Percentiles rank a stretch among this genome's conserved stretches.
These are phyloP conservation scores for Papilio helenus DNA, from an alignment of 1,140 invertebrate species.

Conservation along the genomic window DNA sequence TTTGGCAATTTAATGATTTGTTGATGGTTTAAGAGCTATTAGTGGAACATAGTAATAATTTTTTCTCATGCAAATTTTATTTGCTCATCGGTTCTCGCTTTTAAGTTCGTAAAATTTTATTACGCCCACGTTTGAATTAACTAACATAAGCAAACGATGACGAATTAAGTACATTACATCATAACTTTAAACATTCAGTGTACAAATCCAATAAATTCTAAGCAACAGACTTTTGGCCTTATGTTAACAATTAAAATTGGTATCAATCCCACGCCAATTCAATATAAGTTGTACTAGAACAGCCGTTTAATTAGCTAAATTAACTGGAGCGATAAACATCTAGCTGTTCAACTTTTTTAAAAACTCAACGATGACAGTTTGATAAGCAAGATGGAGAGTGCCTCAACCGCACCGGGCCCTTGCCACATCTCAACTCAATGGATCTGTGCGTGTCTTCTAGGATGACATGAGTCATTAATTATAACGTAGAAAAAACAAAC, in stretches of 20 bases:
- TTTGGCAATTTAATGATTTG: constrained; percentile 23
- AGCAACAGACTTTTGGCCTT: not conserved
- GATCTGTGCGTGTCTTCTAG: not conserved
- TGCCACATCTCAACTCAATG: not conserved
- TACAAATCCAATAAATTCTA: not conserved
- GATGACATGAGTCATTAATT: not conserved
- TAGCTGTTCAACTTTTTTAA: constrained; percentile 1
- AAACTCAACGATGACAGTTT: constrained; percentile 5
- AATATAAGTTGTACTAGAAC: not conserved
- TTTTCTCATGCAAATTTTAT: constrained; percentile 27
- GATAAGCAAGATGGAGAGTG: constrained; percentile 11
- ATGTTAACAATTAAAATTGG: not conserved
- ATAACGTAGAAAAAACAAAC: not conserved
- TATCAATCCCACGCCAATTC: constrained; percentile 10
- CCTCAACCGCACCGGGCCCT: not conserved
- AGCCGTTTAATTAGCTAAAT: not conserved
- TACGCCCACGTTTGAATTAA: not conserved
- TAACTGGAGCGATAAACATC: not conserved
- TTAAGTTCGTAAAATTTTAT: constrained; percentile 1
- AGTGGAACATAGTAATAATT: constrained; percentile 29
- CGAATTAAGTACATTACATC: not conserved
- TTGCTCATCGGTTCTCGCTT: constrained; percentile 21
- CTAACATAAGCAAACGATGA: not conserved
- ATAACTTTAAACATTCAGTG: not conserved
- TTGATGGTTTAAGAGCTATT: constrained; percentile 33